Evolutionary conservation across 2,113 vertebrate species (phyloP).

Genomic region (Pelvicachromis taeniatus): DNA sequence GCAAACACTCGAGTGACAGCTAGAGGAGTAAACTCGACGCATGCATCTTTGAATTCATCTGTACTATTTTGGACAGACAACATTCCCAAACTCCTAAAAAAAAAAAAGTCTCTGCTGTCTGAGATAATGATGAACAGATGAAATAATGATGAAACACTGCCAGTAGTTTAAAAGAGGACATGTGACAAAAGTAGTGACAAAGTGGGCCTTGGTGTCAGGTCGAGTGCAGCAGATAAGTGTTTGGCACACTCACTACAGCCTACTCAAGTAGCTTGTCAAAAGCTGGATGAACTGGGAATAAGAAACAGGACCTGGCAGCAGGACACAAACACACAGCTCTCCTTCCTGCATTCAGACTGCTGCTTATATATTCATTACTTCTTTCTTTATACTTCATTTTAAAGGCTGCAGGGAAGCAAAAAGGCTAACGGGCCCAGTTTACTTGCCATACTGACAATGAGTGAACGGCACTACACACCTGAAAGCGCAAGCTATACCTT

Average conservation of each 20-base stretch:
- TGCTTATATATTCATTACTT: not conserved
- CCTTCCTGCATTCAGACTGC: not conserved
- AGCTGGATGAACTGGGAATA: not conserved
- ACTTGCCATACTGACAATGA: not conserved
- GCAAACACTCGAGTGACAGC: not conserved
- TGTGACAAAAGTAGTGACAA: not conserved
- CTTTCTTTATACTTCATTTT: not conserved
- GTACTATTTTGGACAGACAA: not conserved
- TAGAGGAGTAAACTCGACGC: not conserved
- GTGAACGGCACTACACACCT: not conserved
- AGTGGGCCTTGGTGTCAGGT: not conserved
- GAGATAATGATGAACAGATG: not conserved
- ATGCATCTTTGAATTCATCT: not conserved
- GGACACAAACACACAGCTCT: not conserved
- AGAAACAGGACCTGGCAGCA: not conserved
- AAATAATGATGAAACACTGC: not conserved
- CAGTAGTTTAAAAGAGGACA: not conserved
- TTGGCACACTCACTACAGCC: not conserved
- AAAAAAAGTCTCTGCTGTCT: not conserved
- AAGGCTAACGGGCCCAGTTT: not conserved
- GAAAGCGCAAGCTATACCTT: not conserved
- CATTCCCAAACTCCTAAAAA: not conserved
- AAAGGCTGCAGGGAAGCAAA: not conserved
- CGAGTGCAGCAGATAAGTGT: conserved; percentile 9
- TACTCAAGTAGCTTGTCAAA: not conserved